These are phyloP conservation scores for Baccha elongata DNA, from an alignment of 2,888 invertebrate species.

Conservation along the genomic window DNA sequence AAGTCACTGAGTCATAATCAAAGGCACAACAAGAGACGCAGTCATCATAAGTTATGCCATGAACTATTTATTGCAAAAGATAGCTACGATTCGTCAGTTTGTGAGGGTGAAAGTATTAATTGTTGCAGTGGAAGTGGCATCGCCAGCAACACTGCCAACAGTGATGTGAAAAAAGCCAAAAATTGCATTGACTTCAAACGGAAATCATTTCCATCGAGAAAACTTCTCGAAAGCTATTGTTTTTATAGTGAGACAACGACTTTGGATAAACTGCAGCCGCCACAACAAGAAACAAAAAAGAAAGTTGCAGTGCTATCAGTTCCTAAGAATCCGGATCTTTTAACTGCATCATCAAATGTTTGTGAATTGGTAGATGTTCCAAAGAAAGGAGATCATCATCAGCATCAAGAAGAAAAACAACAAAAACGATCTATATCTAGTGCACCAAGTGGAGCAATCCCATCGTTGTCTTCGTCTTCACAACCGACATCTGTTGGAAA, in stretches of 20 bases:
- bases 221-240: constrained; percentile 64
- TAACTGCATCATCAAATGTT: constrained; percentile 35
- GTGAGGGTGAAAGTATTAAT: constrained; percentile 6
- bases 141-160: background rate
- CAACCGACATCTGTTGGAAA: constrained; percentile 26
- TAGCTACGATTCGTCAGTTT: constrained; percentile 12
- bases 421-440: constrained; percentile 51
- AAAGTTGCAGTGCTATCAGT: constrained; percentile 63
- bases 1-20: constrained; percentile 63
- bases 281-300: constrained; percentile 54
- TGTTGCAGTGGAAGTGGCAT: constrained; percentile 4
- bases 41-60: constrained; percentile 65
- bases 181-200: constrained; percentile 63
- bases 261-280: constrained; percentile 6
- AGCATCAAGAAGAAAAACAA: constrained; percentile 34
- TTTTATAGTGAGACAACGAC: constrained; percentile 45
- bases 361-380: constrained; percentile 53
- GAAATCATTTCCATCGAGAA: constrained; percentile 70
- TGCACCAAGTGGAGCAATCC: constrained; percentile 60
- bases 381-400: constrained; percentile 64
- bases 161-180: constrained; percentile 67
- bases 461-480: constrained; percentile 31
- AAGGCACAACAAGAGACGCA: constrained; percentile 46
- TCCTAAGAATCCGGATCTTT: constrained; percentile 67
- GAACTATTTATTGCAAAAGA: constrained; percentile 67